Percentiles rank a stretch among this genome's conserved stretches.
These are phyloP conservation scores for Scaptomyza cyrtandrae DNA, from an alignment of 2,888 invertebrate genomes.

Conservation along the genomic window DNA sequence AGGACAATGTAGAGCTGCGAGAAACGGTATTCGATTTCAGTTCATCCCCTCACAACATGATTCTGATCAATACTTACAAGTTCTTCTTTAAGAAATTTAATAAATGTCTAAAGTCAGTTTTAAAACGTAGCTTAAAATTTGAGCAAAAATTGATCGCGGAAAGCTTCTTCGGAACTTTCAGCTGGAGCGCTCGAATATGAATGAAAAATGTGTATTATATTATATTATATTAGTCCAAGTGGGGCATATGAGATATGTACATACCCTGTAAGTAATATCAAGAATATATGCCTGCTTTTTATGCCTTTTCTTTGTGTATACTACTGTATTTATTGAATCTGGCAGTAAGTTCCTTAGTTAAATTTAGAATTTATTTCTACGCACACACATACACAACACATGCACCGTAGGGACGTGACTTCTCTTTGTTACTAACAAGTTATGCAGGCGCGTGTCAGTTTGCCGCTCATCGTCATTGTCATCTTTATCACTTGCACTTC, in stretches of 20 bases:
- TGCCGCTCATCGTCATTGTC: slow-evolving; percentile 22
- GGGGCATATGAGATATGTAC: neutral
- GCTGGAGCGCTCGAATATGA: too few species aligned
- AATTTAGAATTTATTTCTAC: neutral
- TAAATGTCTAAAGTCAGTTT: too few species aligned
- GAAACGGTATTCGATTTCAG: too few species aligned
- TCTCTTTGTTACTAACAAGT: slow-evolving; percentile 47
- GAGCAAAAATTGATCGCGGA: too few species aligned
- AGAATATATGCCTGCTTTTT: neutral
- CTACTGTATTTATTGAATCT: neutral
- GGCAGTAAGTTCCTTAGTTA: neutral
- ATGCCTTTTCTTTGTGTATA: neutral
- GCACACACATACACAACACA: neutral
- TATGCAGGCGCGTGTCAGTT: slow-evolving; percentile 68
- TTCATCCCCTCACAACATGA: too few species aligned
- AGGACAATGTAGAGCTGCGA: too few species aligned
- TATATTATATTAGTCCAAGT: too few species aligned
- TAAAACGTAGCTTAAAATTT: too few species aligned
- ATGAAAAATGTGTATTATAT: too few species aligned
- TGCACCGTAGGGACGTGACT: slow-evolving; percentile 27
- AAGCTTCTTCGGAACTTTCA: too few species aligned
- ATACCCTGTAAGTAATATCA: neutral
- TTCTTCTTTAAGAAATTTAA: too few species aligned
- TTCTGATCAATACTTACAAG: too few species aligned
- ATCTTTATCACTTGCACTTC: slow-evolving; percentile 37